Evolutionary conservation across 2,797 vertebrate species (phyloP).

Genomic region (Falco novaeseelandiae): DNA sequence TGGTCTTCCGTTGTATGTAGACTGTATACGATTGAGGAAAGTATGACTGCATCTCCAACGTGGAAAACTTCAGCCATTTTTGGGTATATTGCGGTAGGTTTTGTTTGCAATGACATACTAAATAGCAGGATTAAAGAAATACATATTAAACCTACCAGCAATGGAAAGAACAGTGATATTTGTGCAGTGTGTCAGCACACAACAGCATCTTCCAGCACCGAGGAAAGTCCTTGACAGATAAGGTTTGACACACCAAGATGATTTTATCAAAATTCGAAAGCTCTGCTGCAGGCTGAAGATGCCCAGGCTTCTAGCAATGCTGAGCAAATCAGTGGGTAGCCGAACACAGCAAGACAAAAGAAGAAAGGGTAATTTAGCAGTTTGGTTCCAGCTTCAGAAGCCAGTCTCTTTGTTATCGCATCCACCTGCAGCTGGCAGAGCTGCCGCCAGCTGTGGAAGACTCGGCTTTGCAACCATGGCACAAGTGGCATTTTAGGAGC

Average conservation of each 20-base stretch:
- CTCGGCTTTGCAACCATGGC: neutral
- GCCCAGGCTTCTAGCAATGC: neutral
- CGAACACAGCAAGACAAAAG: conserved; percentile 12
- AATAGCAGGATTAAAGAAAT: conserved; percentile 49
- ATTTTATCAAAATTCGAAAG: neutral
- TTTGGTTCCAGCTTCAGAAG: conserved; percentile 27
- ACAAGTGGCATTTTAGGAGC: neutral
- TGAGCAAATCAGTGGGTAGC: neutral
- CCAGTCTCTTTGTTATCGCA: neutral
- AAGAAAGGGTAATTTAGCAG: conserved; percentile 32
- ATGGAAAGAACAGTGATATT: neutral
- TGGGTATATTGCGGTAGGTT: conserved; percentile 14
- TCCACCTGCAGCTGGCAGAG: neutral
- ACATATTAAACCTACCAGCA: conserved; percentile 12
- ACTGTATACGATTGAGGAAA: conserved; percentile 38
- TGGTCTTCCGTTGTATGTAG: conserved; percentile 23
- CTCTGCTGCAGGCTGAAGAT: neutral
- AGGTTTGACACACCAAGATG: neutral
- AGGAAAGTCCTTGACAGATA: neutral
- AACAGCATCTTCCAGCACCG: neutral
- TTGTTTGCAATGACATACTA: conserved; percentile 59
- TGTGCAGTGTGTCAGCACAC: neutral
- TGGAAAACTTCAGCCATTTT: conserved; percentile 50
- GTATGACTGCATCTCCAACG: conserved; percentile 52
- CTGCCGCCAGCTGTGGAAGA: conserved; percentile 30